Conservation (phyloP, 2,113 vertebrate species). For the Phodopus roborovskii region DNA sequence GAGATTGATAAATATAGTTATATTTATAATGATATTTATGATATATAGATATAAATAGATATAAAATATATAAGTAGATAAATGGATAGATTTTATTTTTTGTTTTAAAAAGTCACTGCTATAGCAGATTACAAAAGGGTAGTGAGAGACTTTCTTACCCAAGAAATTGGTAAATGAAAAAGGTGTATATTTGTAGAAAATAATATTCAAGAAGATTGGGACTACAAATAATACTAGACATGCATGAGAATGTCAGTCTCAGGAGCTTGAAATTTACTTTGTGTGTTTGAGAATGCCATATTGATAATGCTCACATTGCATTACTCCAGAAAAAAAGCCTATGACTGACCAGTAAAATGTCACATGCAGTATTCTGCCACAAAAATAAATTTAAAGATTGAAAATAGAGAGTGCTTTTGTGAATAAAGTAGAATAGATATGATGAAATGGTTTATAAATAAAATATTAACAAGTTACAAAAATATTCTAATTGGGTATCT, state of each 20-base stretch:
- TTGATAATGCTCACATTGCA: background rate
- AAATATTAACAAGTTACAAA: background rate
- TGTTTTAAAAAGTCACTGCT: background rate
- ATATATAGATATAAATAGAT: too few relatives aligned
- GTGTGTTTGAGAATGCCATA: background rate
- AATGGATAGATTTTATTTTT: too few relatives aligned
- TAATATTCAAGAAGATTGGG: background rate
- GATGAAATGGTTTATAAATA: background rate
- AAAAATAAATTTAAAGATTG: background rate
- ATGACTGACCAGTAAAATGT: background rate
- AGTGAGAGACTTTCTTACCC: background rate
- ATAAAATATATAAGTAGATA: too few relatives aligned
- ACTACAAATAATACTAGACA: background rate
- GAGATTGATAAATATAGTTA: too few relatives aligned
- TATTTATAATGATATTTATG: too few relatives aligned
- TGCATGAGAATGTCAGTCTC: background rate
- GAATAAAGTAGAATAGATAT: background rate
- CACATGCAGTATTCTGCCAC: background rate
- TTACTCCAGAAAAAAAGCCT: background rate
- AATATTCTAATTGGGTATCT: background rate
- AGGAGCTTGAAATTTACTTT: constrained; percentile 20
- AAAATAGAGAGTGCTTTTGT: background rate
- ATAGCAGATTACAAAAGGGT: background rate
- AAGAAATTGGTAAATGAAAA: background rate
- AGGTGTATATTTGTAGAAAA: background rate